phyloP scores from a whole-genome alignment of 2,888 invertebrate genomes.

The Troglohyphantes excavatus region DNA sequence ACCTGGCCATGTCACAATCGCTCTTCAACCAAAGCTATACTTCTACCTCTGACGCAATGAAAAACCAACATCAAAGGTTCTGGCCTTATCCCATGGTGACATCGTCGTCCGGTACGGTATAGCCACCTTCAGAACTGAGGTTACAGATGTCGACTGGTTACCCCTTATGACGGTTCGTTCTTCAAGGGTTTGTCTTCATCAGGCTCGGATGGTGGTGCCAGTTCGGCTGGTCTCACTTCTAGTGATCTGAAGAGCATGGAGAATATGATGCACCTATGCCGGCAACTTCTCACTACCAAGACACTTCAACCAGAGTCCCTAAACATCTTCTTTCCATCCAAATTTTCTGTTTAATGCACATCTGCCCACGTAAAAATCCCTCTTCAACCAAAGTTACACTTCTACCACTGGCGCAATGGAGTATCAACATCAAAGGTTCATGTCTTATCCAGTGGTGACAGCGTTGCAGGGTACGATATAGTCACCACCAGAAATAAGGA shows the following conservation, averaged over 20 bases:
- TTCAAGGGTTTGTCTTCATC: slow-evolving; percentile 73
- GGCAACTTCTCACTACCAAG: slow-evolving; percentile 20
- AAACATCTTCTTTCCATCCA: slow-evolving; percentile 41
- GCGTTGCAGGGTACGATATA: background rate
- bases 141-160: slow-evolving; percentile 57
- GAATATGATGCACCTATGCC: slow-evolving; percentile 94
- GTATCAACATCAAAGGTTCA: slow-evolving; percentile 70
- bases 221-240: slow-evolving; percentile 76
- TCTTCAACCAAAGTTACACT: slow-evolving; percentile 65
- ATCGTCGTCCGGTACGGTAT: background rate
- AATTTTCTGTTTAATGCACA: slow-evolving; percentile 66
- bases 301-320: slow-evolving; percentile 38
- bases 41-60: slow-evolving; percentile 50
- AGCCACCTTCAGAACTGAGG: slow-evolving; percentile 16
- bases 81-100: slow-evolving; percentile 71
- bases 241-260: slow-evolving; percentile 97
- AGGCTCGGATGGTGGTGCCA: slow-evolving; percentile 73
- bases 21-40: slow-evolving; percentile 66
- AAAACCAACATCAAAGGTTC: slow-evolving; percentile 69
- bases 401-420: slow-evolving; percentile 53
- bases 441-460: slow-evolving; percentile 64
- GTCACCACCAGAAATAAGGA: slow-evolving; percentile 20
- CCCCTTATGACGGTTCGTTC: slow-evolving; percentile 62
- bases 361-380: slow-evolving; percentile 56
- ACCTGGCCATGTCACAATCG: slow-evolving; percentile 65